Evolutionary conservation across 2,888 invertebrate species (phyloP), one percentile per base, ranked within the genome.

Genomic region (Endomychus coccineus): DNA sequence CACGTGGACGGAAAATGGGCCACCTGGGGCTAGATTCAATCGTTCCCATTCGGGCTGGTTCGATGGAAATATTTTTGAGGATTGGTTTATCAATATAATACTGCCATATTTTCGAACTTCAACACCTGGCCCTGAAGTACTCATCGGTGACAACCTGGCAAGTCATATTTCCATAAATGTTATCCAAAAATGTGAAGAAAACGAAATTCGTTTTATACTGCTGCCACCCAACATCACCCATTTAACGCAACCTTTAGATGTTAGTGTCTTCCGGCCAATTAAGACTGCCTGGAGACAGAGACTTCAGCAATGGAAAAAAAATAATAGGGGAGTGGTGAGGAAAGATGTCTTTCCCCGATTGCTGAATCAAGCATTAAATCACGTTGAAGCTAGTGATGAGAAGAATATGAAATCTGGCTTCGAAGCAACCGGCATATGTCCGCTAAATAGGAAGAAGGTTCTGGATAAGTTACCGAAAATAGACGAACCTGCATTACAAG

Each of bases 11-110:
- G 36, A 44, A 36, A 30, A 34, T 27, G 42, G 40, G 11, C 36
- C 39, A 17, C 13, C 33, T 7, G 30, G 31, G 15, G 34, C 36
- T 13, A 29, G 40, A 36, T 46, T 28, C 29, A 44, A 44, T 39
- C 41, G 39, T 12, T 31, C 27, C 28, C 25, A 36, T 16, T 34
- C 34, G 9, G 46, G 46, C 13, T 46, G 46, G 44, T 46, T 46
- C 31, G 44, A 46, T 16, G 14, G 10, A 3, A 27, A 34, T 25
- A 9, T 25, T 14, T 34, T 34, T 16, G 15, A 27, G n/a, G n/a
- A n/a, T n/a, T n/a, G n/a, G n/a, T n/a, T n/a, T n/a, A n/a, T n/a
- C n/a, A n/a, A 6, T 7, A 34, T 27, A 27, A 13, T 25, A 17
- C 17, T 34, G 16, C 17, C 34, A 16, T 28, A 34, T 16, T 34